Evolutionary conservation across 1,140 invertebrate species (phyloP), one percentile per base, ranked within the genome.

Genomic region (Aphelenchoides avenae): DNA sequence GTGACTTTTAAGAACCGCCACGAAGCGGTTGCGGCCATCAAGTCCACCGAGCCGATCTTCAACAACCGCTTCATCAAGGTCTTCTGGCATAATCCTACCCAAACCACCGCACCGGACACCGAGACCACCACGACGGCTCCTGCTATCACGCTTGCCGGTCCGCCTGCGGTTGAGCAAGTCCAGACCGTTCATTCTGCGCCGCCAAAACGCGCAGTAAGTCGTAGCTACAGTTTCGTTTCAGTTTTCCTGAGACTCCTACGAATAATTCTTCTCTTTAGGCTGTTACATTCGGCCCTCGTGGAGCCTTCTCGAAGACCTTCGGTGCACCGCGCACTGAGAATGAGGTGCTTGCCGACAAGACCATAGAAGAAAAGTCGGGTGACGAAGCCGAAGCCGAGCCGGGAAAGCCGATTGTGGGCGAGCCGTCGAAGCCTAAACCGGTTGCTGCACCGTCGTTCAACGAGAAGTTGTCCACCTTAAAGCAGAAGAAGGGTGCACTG

Each of bases 41-140:
- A 88, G 53, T 91, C 89, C 73, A 89, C 90, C 0, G 92, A 95
- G 77, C 91, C 92, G 15, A 89, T 96, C 2, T 84, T 96, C 9
- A 95, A 95, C 77, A 97, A 96, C 78, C 82, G 92, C 11, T 86
- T 86, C 64, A 84, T 85, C 52, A 83, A 84, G 67, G 78, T 85
- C 0, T 84, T 84, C 71, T 85, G 83, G 83, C 82, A 85, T 40
- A 64, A 30, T 53, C 41, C 43, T 46, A 31, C 33, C 9, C 43
- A 29, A 31, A 15, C 49, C 6, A 13, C 7, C 7, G n/a, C 7
- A 9, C n/a, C n/a, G 11, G 52, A 53, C 13, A 33, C 33, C 7
- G 46, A 24, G 33, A 41, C 9, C 13, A 47, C 39, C 42, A 39
- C 33, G 15, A 43, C 36, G 5, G 40, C 41, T 13, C 30, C 20